Conservation (phyloP, 1,140 invertebrate species). For the Drosophila biarmipes region DNA sequence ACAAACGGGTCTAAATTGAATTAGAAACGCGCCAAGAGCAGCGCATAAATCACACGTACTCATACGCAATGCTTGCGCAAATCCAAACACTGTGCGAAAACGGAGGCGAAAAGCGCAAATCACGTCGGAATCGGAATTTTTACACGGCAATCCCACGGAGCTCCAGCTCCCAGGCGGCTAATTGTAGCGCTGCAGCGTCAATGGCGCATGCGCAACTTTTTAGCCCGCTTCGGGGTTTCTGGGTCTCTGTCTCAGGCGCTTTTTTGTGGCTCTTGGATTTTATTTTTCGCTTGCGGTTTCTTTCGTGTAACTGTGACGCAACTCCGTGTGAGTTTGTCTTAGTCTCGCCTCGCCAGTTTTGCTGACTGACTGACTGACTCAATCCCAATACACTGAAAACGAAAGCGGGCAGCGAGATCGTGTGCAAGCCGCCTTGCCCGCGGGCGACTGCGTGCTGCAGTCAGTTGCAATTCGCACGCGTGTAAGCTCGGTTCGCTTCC, state of each 20-base stretch:
- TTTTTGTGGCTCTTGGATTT: neutral
- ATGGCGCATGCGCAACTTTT: constrained; percentile 73
- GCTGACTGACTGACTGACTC: constrained; percentile 45
- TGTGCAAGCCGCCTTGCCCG: constrained; percentile 28
- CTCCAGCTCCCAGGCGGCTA: constrained; percentile 27
- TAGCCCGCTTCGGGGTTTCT: constrained; percentile 72
- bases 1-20: constrained; percentile 48
- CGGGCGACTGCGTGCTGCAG: constrained; percentile 23
- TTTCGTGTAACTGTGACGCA: constrained; percentile 79
- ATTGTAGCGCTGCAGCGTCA: constrained; percentile 38
- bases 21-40: constrained; percentile 42
- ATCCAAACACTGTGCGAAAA: constrained; percentile 34
- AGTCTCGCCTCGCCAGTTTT: constrained; percentile 50
- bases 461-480: constrained; percentile 67
- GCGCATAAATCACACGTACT: constrained; percentile 39
- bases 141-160: constrained; percentile 24
- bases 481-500: constrained; percentile 58
- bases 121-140: constrained; percentile 35
- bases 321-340: constrained; percentile 69
- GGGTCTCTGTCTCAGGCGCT: constrained; percentile 72
- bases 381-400: constrained; percentile 61
- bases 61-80: constrained; percentile 50
- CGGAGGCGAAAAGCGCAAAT: constrained; percentile 5
- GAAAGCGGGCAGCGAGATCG: constrained; percentile 57
- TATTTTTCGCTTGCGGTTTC: constrained; percentile 56